Conservation (phyloP, 2,797 vertebrate species). For the Sandelia bainsii region DNA sequence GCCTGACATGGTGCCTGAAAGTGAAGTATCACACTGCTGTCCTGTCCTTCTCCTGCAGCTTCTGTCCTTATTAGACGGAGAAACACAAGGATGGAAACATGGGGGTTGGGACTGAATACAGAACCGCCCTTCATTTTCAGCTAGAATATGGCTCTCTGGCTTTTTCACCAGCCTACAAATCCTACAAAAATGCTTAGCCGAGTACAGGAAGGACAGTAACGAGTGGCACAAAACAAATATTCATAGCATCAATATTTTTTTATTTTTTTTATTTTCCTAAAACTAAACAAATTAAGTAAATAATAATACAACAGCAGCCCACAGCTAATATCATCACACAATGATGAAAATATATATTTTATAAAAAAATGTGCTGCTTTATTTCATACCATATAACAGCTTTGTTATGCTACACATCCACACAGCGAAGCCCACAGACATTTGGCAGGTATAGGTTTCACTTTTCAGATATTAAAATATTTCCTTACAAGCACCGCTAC, state of each 20-base stretch:
- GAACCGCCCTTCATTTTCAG: not conserved
- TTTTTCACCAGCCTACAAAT: not conserved
- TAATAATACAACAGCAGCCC: too few species aligned
- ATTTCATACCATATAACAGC: not conserved
- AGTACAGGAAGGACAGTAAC: not conserved
- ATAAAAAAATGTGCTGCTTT: not conserved
- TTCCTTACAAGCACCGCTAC: not conserved
- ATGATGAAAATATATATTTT: not conserved
- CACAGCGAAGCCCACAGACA: not conserved
- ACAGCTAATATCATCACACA: not conserved
- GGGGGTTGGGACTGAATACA: not conserved
- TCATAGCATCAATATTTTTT: not conserved
- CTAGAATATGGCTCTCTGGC: not conserved
- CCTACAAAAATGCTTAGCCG: not conserved
- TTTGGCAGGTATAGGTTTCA: not conserved
- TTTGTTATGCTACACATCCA: not conserved
- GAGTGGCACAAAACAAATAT: not conserved
- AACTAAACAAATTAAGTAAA: not conserved
- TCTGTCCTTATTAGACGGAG: slow-evolving; percentile 21
- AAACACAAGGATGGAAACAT: slow-evolving; percentile 18
- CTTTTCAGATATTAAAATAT: slow-evolving; percentile 1
- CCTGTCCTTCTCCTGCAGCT: slow-evolving; percentile 36
- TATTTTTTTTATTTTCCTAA: too few species aligned
- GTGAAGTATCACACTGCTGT: slow-evolving; percentile 53
- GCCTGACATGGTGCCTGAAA: slow-evolving; percentile 55